A percentile compares a stretch with the other conserved stretches of the same genome.
Evolutionary conservation across 1,140 invertebrate genomes (phyloP).

Genomic region (Scaptomyza pallida): DNA sequence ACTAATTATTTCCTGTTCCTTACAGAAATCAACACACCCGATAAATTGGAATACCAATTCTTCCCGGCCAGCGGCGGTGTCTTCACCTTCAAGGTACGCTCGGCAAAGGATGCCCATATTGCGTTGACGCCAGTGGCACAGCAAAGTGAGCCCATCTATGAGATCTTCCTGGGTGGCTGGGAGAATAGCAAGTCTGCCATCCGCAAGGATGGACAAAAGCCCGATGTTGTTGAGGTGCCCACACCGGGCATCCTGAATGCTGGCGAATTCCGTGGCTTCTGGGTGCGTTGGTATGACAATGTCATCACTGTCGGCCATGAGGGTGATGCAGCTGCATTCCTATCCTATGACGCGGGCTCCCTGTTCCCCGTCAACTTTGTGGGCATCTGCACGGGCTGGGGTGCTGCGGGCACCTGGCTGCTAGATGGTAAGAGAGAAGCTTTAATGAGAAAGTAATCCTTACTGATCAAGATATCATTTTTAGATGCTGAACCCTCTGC

Average conservation of each 20-base stretch:
- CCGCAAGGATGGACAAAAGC: constrained; percentile 90
- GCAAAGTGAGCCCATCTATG: constrained; percentile 90
- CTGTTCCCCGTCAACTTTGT: constrained; percentile 89
- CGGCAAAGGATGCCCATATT: constrained; percentile 91
- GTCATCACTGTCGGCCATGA: constrained; percentile 81
- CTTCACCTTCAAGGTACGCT: constrained; percentile 90
- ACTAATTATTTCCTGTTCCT: constrained; percentile 10
- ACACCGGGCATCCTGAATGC: constrained; percentile 89
- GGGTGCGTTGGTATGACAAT: constrained; percentile 91
- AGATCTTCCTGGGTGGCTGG: constrained; percentile 94
- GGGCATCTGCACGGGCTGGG: constrained; percentile 94
- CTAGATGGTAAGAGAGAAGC: constrained; percentile 88
- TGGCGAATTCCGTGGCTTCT: constrained; percentile 91
- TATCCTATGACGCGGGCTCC: constrained; percentile 89
- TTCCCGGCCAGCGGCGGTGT: constrained; percentile 88
- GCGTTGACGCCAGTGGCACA: constrained; percentile 88
- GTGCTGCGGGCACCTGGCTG: constrained; percentile 91
- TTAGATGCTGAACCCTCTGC: constrained; percentile 60
- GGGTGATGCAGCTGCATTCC: constrained; percentile 88
- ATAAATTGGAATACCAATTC: constrained; percentile 92
- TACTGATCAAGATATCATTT: not conserved
- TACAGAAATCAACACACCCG: constrained; percentile 90
- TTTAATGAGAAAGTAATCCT: not conserved
- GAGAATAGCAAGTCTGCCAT: constrained; percentile 92
- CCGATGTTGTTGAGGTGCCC: constrained; percentile 89